Base-by-base conservation (phyloP, 2,113 vertebrate species). In the Acanthochromis polyacanthus region DNA sequence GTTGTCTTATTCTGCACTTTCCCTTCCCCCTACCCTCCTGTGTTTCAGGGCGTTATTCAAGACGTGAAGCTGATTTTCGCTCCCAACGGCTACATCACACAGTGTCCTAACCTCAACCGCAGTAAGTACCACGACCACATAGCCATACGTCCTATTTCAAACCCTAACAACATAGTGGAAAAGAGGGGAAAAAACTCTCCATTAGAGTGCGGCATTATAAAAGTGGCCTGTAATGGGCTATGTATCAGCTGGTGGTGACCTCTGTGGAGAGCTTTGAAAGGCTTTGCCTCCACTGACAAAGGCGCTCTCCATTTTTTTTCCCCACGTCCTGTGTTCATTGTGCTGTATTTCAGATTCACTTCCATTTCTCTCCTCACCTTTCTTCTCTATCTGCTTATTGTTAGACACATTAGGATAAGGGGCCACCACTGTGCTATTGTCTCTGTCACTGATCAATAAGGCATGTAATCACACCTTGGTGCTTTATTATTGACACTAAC, bases 31-130 rank as follows among this genome's bases (percentile, higher is more conserved):
- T 22, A 28, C 53, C 19, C 43, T 36, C 7, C 40, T 65, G 36
- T 85, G 28, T 89, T 58, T 87, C 71, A 99, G 98, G 98, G 98
- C 65, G 84, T 96, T 55, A 96, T 99, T 90, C 98, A 99, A 90
- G 98, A 99, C 61, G 97, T 96, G 87, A 98, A 96, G 93, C 72
- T 99, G 77, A 92, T 97, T 90, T 98, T 99, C 66, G 94, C 96
- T 84, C 97, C 97, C 6, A 99, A 97, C 43, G 97, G 96, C 86
- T 98, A 97, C 90, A 96, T 99, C 85, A 94, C 88, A 0, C 97
- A 99, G 86, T 99, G 98, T 87, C 98, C 98, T 7, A 98, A 97
- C 91, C 96, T 99, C 32, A 99, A 99, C 92, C 98, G 97, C 95
- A 99, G 98, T 99, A 96, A 99, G 90, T 92, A 85, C 53, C 14